Percentiles rank a stretch among this genome's conserved stretches.
Conservation (phyloP, 2,797 vertebrate species). For the Phoeniculus purpureus region DNA sequence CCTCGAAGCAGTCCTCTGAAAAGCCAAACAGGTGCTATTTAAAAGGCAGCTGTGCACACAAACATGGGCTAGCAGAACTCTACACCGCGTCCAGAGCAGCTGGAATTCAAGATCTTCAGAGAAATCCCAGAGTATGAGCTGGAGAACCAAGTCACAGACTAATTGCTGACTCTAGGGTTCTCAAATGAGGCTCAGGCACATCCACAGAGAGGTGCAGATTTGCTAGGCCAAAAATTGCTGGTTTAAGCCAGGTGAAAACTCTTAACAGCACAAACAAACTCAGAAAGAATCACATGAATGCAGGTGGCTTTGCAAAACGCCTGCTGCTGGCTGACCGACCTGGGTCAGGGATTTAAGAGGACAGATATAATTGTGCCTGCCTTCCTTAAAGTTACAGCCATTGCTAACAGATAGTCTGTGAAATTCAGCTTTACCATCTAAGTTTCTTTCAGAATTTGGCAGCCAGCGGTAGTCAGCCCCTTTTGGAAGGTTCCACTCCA, state of each 20-base stretch:
- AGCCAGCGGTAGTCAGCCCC: slow-evolving; percentile 87
- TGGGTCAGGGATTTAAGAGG: not conserved
- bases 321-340: not conserved
- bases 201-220: not conserved
- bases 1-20: slow-evolving; percentile 90
- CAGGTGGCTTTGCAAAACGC: not conserved
- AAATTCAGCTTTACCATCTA: slow-evolving; percentile 83
- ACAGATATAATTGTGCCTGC: not conserved
- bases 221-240: not conserved
- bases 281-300: not conserved
- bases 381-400: not conserved
- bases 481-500: slow-evolving; percentile 86
- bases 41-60: slow-evolving; percentile 5
- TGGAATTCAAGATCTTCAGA: not conserved
- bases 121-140: not conserved
- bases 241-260: not conserved
- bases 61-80: not conserved
- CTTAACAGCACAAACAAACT: not conserved
- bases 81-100: not conserved
- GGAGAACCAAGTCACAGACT: not conserved
- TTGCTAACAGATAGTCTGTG: not conserved
- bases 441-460: slow-evolving; percentile 84
- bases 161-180: not conserved
- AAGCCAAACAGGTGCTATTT: slow-evolving; percentile 44
- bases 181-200: not conserved